Percentiles rank a stretch among this genome's conserved stretches.
Conservation (phyloP, 2,113 vertebrate genomes). For the Tor tambroides region DNA sequence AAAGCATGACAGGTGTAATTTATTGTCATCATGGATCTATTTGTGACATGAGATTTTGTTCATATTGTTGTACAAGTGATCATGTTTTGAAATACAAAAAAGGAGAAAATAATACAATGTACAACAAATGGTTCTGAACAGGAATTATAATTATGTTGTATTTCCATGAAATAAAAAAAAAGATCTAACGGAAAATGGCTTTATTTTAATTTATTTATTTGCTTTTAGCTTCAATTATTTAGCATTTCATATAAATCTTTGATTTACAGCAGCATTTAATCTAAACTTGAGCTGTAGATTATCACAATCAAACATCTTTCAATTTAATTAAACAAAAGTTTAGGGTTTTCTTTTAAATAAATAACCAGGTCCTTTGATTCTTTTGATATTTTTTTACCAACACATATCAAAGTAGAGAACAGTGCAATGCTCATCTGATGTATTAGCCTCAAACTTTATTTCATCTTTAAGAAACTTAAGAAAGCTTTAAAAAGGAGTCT, state of each 20-base stretch:
- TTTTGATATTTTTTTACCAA: background rate
- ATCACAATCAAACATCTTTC: background rate
- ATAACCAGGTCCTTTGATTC: no score
- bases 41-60: constrained; percentile 82
- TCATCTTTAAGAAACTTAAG: constrained; percentile 3
- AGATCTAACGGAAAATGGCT: constrained; percentile 68
- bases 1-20: constrained; percentile 81
- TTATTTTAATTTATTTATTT: background rate
- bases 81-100: constrained; percentile 79
- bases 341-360: no score
- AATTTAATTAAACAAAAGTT: background rate
- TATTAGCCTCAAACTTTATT: no score
- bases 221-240: no score
- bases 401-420: no score
- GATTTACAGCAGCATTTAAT: background rate
- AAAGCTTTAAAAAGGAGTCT: no score
- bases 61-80: constrained; percentile 83
- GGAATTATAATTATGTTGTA: constrained; percentile 80
- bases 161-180: constrained; percentile 82
- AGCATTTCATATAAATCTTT: background rate
- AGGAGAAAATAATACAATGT: constrained; percentile 71
- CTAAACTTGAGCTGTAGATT: background rate
- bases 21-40: constrained; percentile 82
- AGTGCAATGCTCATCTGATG: no score
- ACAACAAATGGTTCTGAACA: constrained; percentile 77